Evolutionary conservation across 2,888 invertebrate species (phyloP), one percentile per base, ranked within the genome.

Genomic region (Julus scanicus): DNA sequence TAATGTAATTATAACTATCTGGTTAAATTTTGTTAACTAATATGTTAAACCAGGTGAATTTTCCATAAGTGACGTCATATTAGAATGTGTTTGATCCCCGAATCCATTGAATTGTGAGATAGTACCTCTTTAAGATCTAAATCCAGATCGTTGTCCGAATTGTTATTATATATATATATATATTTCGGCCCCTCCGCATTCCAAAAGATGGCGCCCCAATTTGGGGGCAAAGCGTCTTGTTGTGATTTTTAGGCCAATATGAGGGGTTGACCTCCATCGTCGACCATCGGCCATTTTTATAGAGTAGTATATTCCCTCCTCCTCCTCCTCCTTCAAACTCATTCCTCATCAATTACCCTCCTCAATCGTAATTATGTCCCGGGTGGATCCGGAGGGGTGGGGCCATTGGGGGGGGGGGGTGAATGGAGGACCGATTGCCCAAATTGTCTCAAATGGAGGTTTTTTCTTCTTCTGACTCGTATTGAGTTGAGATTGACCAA

Each of bases 351-450:
- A 63, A n/a, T 20, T 20, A n/a, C 63, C n/a, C 71, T 20, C 57
- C 57, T n/a, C 20, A 29, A 71, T 71, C 71, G 71, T 71, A 71
- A 71, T 71, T 71, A 71, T 71, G 71, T 71, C 20, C 71, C 20
- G 29, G 71, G 71, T 71, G 71, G 71, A 29, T 71, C 71, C 71
- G 8, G 71, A 71, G 71, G 71, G 71, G 71, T 20, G 9, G 71
- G 17, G 53, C 49, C 9, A 49, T 49, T 17, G 53, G 44, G 44
- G 44, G 57, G 57, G 57, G n/a, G 57, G 57, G 53, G 53, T 3
- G 44, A 44, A 2, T 8, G 44, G 53, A 53, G 5, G 3, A 17
- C 71, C 71, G 9, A 29, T 71, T 71, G 71, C 20, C 71, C 20
- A 71, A 71, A 71, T 71, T 71, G 29, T 71, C 29, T 71, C 20